Base-by-base conservation (phyloP, 1,140 invertebrate species). In the Trichonephila clavipes region DNA sequence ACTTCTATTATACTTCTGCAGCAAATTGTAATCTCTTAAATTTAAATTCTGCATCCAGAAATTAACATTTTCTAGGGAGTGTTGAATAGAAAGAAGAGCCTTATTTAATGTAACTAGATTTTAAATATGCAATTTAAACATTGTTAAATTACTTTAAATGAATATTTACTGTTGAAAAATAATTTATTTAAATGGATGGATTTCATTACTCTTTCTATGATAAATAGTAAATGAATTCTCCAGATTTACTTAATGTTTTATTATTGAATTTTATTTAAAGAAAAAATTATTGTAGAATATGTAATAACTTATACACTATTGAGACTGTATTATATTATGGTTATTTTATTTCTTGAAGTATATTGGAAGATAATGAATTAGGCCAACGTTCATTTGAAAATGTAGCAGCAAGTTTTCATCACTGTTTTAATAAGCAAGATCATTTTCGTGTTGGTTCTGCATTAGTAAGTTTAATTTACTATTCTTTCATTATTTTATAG, bases 391-490 rank as follows among this genome's bases (percentile, higher is more conserved):
- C 96, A 19, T 96, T 98, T 94, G 97, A 98, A 95, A 96, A 95
- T 51, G 95, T 98, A 28, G 96, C 96, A 5, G 96, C 96, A 94
- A 97, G 97, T 95, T 96, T 98, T 72, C 97, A 98, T 95, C 98
- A 98, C 95, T 97, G 96, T 94, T 98, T 98, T 95, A 96, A 97
- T 1, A 97, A 97, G 95, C 96, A 97, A 86, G 97, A 98, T 95
- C 97, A 97, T 95, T 98, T 98, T 95, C 98, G 98, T 96, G 96
- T 96, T 94, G 96, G 96, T 85, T 96, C 95, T 85, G 95, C 96
- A 62, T 94, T 96, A 94, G 96, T 96, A 95, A 95, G 95, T 94
- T 58, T 0, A 7, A 10, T 51, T 51, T 51, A 51, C 10, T 51
- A 51, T 40, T 40, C 2, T 51, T 51, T 51, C 10, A 7, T 12